Base-by-base conservation (phyloP, 2,797 vertebrate species). In the Rhincodon typus region DNA sequence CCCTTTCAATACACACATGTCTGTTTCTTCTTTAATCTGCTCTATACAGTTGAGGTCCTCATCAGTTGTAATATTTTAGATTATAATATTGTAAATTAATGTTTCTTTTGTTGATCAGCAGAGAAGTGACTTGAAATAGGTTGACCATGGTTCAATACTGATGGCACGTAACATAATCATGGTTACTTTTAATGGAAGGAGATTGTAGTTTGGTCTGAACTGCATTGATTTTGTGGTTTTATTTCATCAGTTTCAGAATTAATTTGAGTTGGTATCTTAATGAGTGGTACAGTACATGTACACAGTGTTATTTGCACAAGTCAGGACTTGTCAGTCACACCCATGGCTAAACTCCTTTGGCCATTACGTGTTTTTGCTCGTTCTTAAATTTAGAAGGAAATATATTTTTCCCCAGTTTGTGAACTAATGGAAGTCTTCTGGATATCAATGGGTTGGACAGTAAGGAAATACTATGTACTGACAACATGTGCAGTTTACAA, bases 241-340 rank as follows among this genome's bases (percentile, higher is more conserved):
- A 96, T 86, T 96, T 96, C 95, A 95, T 53, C 94, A 84, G 79
- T 50, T 66, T 79, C 42, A 74, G 70, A 77, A 77, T 53, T 95
- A 34, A 77, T 79, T n/a, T 79, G 17, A 15, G 19, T 4, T 84
- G 93, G 94, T 82, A 94, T 95, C 94, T 96, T 50, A 95, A 96
- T 93, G 67, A 53, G 74, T 42, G 46, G 53, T 95, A 96, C 79
- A 96, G 95, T 50, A 46, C 4, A 95, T 62, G 94, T 13, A 38
- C 57, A 93, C n/a, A 23, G 62, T 25, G n/a, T n/a, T 66, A 88
- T 27, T 34, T 12, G 38, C 6, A 38, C 62, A 69, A 67, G 66
- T n/a, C n/a, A n/a, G 66, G 23, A 42, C 17, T 12, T 42, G 34
- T 42, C 23, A 13, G 66, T 42, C 66, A 42, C 19, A 69, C 6